These are phyloP conservation scores for Fissipunctia ypsillon DNA, from an alignment of 2,888 invertebrate genomes.

Conservation along the genomic window DNA sequence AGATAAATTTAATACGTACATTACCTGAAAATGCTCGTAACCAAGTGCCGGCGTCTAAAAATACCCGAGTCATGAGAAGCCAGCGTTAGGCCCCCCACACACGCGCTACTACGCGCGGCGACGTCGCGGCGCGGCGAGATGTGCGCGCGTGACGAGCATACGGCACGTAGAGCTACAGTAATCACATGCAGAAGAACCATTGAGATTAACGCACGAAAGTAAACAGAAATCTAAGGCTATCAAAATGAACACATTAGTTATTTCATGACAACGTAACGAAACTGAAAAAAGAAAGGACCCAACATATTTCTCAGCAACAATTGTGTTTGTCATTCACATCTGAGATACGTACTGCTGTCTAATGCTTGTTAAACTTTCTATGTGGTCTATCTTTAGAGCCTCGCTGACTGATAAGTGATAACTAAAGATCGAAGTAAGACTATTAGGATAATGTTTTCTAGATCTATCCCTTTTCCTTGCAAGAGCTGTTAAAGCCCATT, in stretches of 20 bases:
- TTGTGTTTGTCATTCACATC: neutral
- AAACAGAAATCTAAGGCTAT: neutral
- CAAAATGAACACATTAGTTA: neutral
- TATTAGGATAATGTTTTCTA: neutral
- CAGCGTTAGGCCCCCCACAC: conserved; percentile 65
- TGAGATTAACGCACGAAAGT: neutral
- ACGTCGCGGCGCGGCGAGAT: conserved; percentile 66
- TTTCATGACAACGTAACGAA: neutral
- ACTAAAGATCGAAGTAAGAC: neutral
- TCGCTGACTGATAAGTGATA: neutral
- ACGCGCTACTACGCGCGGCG: conserved; percentile 69
- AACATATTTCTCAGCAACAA: neutral
- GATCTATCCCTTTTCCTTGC: neutral
- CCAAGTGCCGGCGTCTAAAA: conserved; percentile 49
- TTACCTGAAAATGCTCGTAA: conserved; percentile 40
- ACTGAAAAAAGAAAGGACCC: neutral
- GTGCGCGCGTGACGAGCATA: conserved; percentile 72
- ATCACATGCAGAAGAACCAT: conserved; percentile 26
- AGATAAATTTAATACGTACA: conserved; percentile 36
- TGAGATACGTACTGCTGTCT: neutral
- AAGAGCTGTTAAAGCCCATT: neutral
- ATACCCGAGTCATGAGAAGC: conserved; percentile 49
- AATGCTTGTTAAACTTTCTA: neutral
- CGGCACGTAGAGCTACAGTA: conserved; percentile 36
- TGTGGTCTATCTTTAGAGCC: neutral